phyloP scores from a whole-genome alignment of 2,113 vertebrate species.

The Empidonax alnorum region DNA sequence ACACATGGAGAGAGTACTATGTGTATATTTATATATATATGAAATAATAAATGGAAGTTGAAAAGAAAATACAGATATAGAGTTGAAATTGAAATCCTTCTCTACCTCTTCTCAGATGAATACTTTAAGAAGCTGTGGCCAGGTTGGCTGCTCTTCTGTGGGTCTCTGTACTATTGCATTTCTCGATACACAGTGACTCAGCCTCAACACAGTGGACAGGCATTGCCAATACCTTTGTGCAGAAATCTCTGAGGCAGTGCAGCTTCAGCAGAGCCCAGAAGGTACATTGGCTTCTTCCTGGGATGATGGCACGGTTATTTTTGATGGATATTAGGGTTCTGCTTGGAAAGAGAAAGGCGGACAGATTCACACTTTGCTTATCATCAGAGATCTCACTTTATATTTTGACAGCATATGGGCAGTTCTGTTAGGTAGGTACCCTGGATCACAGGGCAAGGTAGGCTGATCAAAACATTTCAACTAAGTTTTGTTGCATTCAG shows the following conservation, averaged over 20 bases:
- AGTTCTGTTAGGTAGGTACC: background rate
- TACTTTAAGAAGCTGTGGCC: background rate
- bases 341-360: background rate
- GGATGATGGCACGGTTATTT: background rate
- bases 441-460: background rate
- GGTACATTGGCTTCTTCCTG: fast-evolving
- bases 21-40: background rate
- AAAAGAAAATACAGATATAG: background rate
- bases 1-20: background rate
- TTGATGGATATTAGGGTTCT: background rate
- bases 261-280: background rate
- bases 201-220: fast-evolving
- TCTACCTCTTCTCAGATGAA: background rate
- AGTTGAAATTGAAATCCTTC: background rate
- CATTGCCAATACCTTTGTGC: background rate
- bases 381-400: background rate
- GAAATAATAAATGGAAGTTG: background rate
- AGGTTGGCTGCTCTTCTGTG: fast-evolving
- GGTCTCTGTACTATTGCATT: background rate
- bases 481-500: background rate
- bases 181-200: background rate
- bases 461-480: background rate
- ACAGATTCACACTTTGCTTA: background rate
- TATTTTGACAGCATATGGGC: too few relatives aligned
- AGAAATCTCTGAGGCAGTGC: background rate